Evolutionary conservation across 2,888 invertebrate genomes (phyloP), one percentile per base, ranked within the genome.

Genomic region (Ophioninae sp.): DNA sequence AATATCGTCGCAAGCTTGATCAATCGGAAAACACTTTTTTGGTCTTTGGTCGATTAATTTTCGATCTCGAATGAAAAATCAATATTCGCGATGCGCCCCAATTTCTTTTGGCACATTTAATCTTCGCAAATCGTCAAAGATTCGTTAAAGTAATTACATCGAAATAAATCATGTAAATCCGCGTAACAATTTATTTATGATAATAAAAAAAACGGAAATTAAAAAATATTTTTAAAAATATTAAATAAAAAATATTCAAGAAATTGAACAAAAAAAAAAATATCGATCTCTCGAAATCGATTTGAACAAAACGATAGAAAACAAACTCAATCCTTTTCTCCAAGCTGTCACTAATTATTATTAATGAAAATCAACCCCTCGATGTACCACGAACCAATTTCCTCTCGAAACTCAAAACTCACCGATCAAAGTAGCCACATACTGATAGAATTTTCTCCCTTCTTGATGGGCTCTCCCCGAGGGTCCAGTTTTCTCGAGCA

Each of bases 351-450:
- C 30, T 2, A 30, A 30, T 30, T 3, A 30, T 30, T 30, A 30
- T n/a, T n/a, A 3, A 30, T 30, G n/a, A 30, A 30, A 30, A 30
- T 30, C 30, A 30, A 30, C 30, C 30, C 30, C 30, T 30, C 3
- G 2, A 3, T 30, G 2, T 30, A 2, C 30, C 30, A 30, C 30
- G 2, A 67, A 67, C 7, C 13, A 10, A 41, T 64, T 56, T 7
- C 7, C 6, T 39, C 5, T 20, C 41, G 30, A 44, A 73, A 74
- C 23, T 3, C 61, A 69, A 37, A 75, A 89, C 91, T 91, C 81
- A 91, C 91, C 91, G 82, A 90, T 87, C 61, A 91, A 80, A 10
- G 89, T 89, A 6, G 89, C 88, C 17, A 89, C 72, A 85, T 89
- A 90, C 84, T 91, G 91, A 85, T 88, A 88, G n/a, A 88, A 79